Base-by-base conservation (phyloP, 1,140 invertebrate species). In the Psix sp. region DNA sequence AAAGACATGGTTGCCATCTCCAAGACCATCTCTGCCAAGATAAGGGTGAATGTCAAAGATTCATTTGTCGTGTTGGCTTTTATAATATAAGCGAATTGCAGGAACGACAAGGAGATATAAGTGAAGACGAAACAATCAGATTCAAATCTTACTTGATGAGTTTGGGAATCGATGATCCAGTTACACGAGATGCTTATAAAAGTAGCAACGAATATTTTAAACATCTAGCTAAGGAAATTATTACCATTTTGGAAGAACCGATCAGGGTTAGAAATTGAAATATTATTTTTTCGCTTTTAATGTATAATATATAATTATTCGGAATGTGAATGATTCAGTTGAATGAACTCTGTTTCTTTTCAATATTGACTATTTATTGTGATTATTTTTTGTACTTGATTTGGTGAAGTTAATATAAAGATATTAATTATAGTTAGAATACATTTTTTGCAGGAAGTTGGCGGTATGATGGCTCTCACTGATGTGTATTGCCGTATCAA, bases 401-500 rank as follows among this genome's bases (percentile, higher is more conserved):
- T n/a, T n/a, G n/a, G n/a, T n/a, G n/a, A n/a, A n/a, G n/a, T n/a
- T n/a, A n/a, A n/a, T n/a, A n/a, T n/a, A n/a, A n/a, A n/a, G n/a
- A 52, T 24, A 16, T 35, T 33, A 26, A 29, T 2, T 14, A 21
- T 45, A 29, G 21, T 33, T 7, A 6, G 29, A 10, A 10, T 9
- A 38, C 4, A 33, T n/a, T 38, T 15, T 15, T 39, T 49, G 24
- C 9, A 96, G 92, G 95, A 98, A 81, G 91, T 92, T 82, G 96
- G 96, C 29, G 98, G 98, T 9, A 97, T 99, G 88, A 98, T 99
- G 94, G 93, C 95, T 5, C 84, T 99, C 38, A 93, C 97, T 5
- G 98, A 99, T 89, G 96, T 95, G 3, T 99, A 96, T 88, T 99
- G 98, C 87, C 89, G 97, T 74, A 93, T 99, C 3, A 99, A 99